phyloP scores from a whole-genome alignment of 2,888 invertebrate species.

The Incurvaria masculella region DNA sequence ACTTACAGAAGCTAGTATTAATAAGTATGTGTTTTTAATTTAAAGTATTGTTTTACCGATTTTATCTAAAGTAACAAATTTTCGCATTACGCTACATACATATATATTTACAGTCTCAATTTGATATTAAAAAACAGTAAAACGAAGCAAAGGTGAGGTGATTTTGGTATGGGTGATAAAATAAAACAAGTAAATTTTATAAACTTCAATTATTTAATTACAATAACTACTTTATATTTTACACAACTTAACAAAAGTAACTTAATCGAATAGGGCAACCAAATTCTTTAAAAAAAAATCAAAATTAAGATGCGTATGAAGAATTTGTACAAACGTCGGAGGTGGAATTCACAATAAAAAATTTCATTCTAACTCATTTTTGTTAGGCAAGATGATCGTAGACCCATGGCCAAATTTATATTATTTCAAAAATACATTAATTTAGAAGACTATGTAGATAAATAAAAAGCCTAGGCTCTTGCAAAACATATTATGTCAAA shows the following conservation, averaged over 20 bases:
- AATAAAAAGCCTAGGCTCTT: too few relatives aligned
- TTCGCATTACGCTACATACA: background rate
- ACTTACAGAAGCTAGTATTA: background rate
- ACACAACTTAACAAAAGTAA: slow-evolving; percentile 57
- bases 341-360: too few relatives aligned
- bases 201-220: background rate
- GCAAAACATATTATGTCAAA: too few relatives aligned
- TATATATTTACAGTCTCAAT: background rate
- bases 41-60: background rate
- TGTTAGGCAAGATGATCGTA: too few relatives aligned
- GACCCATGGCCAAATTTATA: too few relatives aligned
- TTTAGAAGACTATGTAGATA: too few relatives aligned
- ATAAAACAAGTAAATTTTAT: background rate
- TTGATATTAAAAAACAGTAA: background rate
- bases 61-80: background rate
- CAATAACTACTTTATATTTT: slow-evolving; percentile 39
- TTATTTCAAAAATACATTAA: too few relatives aligned
- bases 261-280: slow-evolving; percentile 51
- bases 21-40: too few relatives aligned
- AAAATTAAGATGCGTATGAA: slow-evolving; percentile 30
- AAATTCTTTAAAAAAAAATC: slow-evolving; percentile 23
- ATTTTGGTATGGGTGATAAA: background rate
- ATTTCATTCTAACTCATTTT: too few relatives aligned
- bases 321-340: background rate
- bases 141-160: background rate